Conservation (phyloP, 2,113 vertebrate species). For the Electrona antarctica region DNA sequence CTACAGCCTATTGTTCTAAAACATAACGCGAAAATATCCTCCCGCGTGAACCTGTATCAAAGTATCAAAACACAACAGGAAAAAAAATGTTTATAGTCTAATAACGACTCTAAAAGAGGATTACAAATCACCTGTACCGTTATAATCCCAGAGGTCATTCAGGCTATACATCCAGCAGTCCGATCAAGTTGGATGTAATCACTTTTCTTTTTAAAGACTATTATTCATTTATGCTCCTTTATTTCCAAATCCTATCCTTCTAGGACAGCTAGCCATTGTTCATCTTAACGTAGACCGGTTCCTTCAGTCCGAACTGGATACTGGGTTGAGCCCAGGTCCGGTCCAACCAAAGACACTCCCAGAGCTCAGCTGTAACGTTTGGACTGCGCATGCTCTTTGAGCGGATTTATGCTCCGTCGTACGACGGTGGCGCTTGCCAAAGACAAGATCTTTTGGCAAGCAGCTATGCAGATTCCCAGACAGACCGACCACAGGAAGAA, state of each 20-base stretch:
- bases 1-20: background rate
- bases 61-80: too few relatives aligned
- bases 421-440: too few relatives aligned
- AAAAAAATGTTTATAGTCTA: too few relatives aligned
- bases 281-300: constrained; percentile 28
- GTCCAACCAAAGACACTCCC: constrained; percentile 74
- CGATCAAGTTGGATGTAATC: background rate
- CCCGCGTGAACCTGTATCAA: background rate
- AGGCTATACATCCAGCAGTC: constrained; percentile 38
- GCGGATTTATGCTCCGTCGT: background rate
- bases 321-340: constrained; percentile 42
- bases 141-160: constrained; percentile 65
- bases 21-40: too few relatives aligned
- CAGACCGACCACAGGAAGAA: too few relatives aligned
- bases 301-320: constrained; percentile 20
- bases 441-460: too few relatives aligned
- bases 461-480: too few relatives aligned
- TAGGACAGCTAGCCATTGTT: constrained; percentile 53
- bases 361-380: constrained; percentile 14
- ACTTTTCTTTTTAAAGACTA: constrained; percentile 10
- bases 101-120: constrained; percentile 14
- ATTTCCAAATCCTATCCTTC: constrained; percentile 17
- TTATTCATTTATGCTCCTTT: constrained; percentile 7
- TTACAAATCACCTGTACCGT: constrained; percentile 51
- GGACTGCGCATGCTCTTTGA: constrained; percentile 69